Conservation (phyloP, 2,888 invertebrate species). For the Caenorhabditis becei region DNA sequence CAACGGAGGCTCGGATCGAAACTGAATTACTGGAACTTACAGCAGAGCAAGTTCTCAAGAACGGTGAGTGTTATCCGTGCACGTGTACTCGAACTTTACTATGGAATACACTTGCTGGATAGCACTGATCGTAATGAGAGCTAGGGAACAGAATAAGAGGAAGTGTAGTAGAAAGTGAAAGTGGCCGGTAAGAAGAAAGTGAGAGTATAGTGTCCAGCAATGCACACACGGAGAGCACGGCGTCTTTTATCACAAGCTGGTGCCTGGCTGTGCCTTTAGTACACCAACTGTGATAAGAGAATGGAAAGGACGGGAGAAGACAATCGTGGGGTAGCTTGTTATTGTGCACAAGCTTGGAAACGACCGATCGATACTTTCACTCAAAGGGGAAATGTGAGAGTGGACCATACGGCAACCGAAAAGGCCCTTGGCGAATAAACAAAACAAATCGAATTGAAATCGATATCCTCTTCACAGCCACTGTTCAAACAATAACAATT, state of each 20-base stretch:
- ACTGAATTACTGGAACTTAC: not conserved
- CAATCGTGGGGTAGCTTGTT: not conserved
- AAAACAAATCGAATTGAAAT: conserved; percentile 17
- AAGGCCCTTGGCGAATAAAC: conserved; percentile 3
- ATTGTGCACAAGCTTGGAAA: not conserved
- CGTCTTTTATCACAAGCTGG: conserved; percentile 22
- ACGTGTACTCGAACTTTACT: conserved; percentile 39
- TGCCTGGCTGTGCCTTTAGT: conserved; percentile 30
- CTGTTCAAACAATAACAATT: not conserved
- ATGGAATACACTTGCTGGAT: conserved; percentile 42
- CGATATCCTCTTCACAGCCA: conserved; percentile 9
- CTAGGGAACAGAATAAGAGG: not conserved
- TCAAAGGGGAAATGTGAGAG: not conserved
- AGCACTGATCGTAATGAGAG: conserved; percentile 27
- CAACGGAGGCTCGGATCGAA: not conserved
- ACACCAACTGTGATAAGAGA: conserved; percentile 12
- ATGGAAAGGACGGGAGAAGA: not conserved
- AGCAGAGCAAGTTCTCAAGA: not conserved
- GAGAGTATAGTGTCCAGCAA: not conserved
- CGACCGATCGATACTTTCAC: not conserved
- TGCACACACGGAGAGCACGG: not conserved
- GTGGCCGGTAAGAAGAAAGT: not conserved
- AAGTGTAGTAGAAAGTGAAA: not conserved
- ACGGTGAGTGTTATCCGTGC: conserved; percentile 47
- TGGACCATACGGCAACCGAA: not conserved